phyloP scores from a whole-genome alignment of 2,888 invertebrate genomes.

The Arenicola marina region DNA sequence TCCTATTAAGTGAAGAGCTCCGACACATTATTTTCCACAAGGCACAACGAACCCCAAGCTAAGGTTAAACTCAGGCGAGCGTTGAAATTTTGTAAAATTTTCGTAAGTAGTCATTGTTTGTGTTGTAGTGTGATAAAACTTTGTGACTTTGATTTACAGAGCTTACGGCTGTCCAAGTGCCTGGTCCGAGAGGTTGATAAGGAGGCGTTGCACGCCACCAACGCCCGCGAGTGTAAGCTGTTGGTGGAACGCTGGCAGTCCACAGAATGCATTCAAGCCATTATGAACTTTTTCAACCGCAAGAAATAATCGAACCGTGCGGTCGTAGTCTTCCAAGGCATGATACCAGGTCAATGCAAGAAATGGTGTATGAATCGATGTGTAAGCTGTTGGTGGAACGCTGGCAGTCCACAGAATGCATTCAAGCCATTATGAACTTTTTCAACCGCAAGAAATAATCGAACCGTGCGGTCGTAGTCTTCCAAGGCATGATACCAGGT shows the following conservation, averaged over 20 bases:
- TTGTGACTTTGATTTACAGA: conserved; percentile 59
- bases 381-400: conserved; percentile 70
- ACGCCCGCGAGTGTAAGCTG: conserved; percentile 72
- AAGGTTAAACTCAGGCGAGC: too few species aligned
- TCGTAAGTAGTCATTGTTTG: background rate
- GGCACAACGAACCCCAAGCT: too few species aligned
- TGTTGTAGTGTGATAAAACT: background rate
- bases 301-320: too few species aligned
- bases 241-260: conserved; percentile 71
- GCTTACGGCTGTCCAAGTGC: conserved; percentile 73
- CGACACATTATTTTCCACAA: too few species aligned
- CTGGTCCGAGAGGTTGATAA: conserved; percentile 69
- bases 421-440: conserved; percentile 2
- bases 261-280: conserved; percentile 64
- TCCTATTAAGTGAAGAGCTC: background rate
- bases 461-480: too few species aligned
- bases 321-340: too few species aligned
- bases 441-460: background rate
- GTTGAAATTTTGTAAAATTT: background rate
- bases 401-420: conserved; percentile 70
- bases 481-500: too few species aligned
- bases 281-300: conserved; percentile 1
- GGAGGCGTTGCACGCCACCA: conserved; percentile 70
- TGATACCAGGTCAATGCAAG: too few species aligned
- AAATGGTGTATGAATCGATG: too few species aligned